These are phyloP conservation scores for Thamnophis elegans DNA, from an alignment of 2,797 vertebrate genomes.

Conservation along the genomic window DNA sequence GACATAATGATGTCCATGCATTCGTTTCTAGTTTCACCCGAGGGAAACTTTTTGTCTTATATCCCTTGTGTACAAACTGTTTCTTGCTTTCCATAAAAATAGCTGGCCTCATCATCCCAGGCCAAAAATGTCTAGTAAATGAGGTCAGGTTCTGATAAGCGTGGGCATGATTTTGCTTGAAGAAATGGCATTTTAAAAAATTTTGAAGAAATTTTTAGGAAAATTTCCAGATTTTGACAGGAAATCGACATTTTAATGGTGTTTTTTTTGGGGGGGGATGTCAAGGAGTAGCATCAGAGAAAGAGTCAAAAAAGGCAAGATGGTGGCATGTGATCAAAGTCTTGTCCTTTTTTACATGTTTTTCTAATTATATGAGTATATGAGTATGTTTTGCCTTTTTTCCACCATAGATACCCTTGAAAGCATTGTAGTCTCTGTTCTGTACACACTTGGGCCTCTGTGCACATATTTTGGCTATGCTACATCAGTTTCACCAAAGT, in stretches of 20 bases:
- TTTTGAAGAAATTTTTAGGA: too few species aligned
- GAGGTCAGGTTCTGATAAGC: not conserved
- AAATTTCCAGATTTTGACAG: not conserved
- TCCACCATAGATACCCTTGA: not conserved
- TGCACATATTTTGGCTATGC: not conserved
- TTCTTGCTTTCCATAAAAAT: not conserved
- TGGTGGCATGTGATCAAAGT: not conserved
- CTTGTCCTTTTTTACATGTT: not conserved
- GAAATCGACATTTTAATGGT: not conserved
- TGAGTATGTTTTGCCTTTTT: not conserved
- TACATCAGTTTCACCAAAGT: not conserved
- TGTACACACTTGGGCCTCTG: not conserved
- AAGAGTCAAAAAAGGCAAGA: not conserved
- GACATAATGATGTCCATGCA: not conserved
- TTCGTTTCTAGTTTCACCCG: not conserved
- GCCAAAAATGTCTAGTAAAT: not conserved
- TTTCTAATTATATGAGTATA: not conserved
- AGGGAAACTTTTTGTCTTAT: not conserved
- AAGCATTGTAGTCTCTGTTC: not conserved
- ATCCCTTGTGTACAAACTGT: not conserved
- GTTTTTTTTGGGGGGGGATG: not conserved
- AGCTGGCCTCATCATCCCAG: not conserved
- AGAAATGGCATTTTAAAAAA: not conserved
- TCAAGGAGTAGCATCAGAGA: not conserved
- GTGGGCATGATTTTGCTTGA: not conserved